Base-by-base conservation (phyloP, 2,888 invertebrate species). In the Drosophila bunnanda region DNA sequence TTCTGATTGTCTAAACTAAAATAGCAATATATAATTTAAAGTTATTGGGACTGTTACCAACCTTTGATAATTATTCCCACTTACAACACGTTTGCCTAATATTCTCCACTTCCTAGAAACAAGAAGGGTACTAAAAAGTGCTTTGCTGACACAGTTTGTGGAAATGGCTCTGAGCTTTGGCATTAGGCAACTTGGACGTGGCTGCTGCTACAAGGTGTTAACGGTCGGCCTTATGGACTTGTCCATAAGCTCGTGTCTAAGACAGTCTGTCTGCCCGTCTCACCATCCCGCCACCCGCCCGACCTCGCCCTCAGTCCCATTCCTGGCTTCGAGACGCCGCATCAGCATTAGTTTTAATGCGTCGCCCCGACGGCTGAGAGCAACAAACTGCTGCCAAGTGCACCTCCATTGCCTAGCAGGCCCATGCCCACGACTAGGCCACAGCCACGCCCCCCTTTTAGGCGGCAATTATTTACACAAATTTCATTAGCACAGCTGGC, bases 121-220 rank as follows among this genome's bases (percentile, higher is more conserved):
- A 32, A 57, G n/a, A n/a, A 41, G 78, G 79, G 87, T 67, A 77
- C 74, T 52, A 65, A 65, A 81, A 84, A 83, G 89, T 89, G 85
- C 83, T 89, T 81, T 87, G 83, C 89, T 83, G 83, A 89, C 83
- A 83, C 83, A 83, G 83, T 83, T 89, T 88, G 88, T 79, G 82
- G 83, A 82, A 85, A 83, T 87, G 85, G 88, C 88, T 84, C 89
- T 83, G 83, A 89, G 89, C 83, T 87, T 89, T 83, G 83, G 88
- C 83, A 89, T 83, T 89, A 89, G 83, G 88, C 87, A 83, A 80
- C 68, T 83, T 77, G 82, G 84, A 89, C 83, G 83, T 83, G 82
- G 87, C 57, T 70, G 75, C 68, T 81, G 89, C 89, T 89, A 89
- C 83, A 89, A 83, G 83, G 83, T 83, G 83, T 89, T 83, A 83